Evolutionary conservation across 2,113 vertebrate genomes (phyloP).

Genomic region (Percopsis transmontana): DNA sequence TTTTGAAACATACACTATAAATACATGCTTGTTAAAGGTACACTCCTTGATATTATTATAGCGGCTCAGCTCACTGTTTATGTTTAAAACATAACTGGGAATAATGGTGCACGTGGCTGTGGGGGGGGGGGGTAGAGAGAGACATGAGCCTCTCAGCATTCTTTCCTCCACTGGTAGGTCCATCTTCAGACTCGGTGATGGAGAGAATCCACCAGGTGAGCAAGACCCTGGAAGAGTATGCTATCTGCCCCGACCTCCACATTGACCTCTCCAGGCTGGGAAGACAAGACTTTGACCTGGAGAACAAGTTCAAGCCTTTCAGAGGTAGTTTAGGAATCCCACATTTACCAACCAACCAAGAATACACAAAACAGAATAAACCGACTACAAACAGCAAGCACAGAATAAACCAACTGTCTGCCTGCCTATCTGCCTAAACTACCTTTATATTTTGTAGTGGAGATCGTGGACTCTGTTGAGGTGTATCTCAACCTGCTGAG

Average conservation of each 20-base stretch:
- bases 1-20: background rate
- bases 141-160: no score
- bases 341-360: background rate
- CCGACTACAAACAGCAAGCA: no score
- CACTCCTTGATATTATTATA: no score
- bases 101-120: no score
- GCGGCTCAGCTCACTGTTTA: no score
- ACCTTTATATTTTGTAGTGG: constrained; percentile 78
- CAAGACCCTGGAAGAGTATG: constrained; percentile 94
- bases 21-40: no score
- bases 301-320: constrained; percentile 99
- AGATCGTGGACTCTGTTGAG: constrained; percentile 96
- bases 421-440: background rate
- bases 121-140: no score
- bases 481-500: constrained; percentile 93
- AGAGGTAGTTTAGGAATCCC: constrained; percentile 81
- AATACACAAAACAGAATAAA: no score
- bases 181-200: constrained; percentile 90
- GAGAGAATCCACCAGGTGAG: constrained; percentile 97
- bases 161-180: constrained; percentile 86
- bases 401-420: background rate
- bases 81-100: no score
- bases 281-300: constrained; percentile 97
- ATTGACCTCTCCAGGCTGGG: constrained; percentile 94
- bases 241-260: constrained; percentile 93